These are phyloP conservation scores for Mallotus villosus DNA, from an alignment of 2,797 vertebrate species.

Conservation along the genomic window DNA sequence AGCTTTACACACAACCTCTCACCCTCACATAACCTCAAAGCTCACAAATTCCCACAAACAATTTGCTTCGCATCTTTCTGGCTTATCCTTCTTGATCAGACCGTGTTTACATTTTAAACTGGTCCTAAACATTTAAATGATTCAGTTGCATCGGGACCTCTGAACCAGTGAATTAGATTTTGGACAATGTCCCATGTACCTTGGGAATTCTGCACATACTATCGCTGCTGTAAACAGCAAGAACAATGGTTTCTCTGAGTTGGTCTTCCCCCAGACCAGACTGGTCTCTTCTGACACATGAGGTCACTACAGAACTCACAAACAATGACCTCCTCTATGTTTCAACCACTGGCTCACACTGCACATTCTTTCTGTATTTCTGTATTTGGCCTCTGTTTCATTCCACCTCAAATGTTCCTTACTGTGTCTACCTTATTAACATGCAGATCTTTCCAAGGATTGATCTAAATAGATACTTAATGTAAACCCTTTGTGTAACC, in stretches of 20 bases:
- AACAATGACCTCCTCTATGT: conserved; percentile 62
- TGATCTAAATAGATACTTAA: too few relatives aligned
- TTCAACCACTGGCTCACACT: conserved; percentile 33
- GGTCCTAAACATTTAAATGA: not conserved
- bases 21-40: not conserved
- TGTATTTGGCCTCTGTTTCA: not conserved
- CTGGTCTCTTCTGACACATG: conserved; percentile 14
- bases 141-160: not conserved
- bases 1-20: not conserved
- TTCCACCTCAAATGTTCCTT: not conserved
- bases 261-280: conserved; percentile 4
- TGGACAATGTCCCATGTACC: not conserved
- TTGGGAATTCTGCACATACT: conserved; percentile 12
- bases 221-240: conserved; percentile 10
- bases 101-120: not conserved
- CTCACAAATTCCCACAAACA: not conserved
- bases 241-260: conserved; percentile 39
- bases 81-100: not conserved
- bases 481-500: too few relatives aligned
- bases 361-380: not conserved
- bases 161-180: not conserved
- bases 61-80: not conserved
- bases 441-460: not conserved
- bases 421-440: not conserved
- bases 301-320: conserved; percentile 35